phyloP scores from a whole-genome alignment of 2,888 invertebrate genomes.

The Falcaria lacertinaria region DNA sequence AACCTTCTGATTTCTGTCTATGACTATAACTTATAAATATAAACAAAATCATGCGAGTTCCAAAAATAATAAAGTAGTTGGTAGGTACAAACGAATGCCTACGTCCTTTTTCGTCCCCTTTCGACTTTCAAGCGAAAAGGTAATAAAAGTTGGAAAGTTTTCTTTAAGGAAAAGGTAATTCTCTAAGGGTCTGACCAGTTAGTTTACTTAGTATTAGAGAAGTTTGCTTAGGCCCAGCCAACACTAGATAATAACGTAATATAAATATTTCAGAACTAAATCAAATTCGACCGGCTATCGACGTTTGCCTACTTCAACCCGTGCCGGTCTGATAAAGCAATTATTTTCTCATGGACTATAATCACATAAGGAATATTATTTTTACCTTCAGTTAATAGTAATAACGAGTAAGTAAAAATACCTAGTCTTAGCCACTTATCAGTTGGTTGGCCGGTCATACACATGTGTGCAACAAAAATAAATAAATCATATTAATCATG shows the following conservation, averaged over 20 bases:
- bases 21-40: neutral
- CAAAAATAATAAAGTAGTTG: constrained; percentile 13
- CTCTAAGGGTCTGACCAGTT: constrained; percentile 51
- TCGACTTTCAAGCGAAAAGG: constrained; percentile 44
- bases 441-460: too few relatives aligned
- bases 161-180: constrained; percentile 59
- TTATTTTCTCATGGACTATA: constrained; percentile 1
- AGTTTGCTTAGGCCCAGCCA: constrained; percentile 60
- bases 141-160: constrained; percentile 57
- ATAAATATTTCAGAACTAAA: constrained; percentile 59
- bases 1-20: too few relatives aligned
- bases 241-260: constrained; percentile 63
- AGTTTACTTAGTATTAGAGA: constrained; percentile 65
- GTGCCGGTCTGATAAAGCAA: constrained; percentile 1
- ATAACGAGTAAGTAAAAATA: neutral
- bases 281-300: constrained; percentile 27
- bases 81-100: constrained; percentile 13
- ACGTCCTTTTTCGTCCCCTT: constrained; percentile 33
- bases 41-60: constrained; percentile 2
- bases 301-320: neutral
- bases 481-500: too few relatives aligned
- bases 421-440: too few relatives aligned
- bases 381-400: neutral
- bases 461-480: too few relatives aligned
- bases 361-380: neutral